Evolutionary conservation across 2,888 invertebrate species (phyloP).

Genomic region (Molanna angustata): DNA sequence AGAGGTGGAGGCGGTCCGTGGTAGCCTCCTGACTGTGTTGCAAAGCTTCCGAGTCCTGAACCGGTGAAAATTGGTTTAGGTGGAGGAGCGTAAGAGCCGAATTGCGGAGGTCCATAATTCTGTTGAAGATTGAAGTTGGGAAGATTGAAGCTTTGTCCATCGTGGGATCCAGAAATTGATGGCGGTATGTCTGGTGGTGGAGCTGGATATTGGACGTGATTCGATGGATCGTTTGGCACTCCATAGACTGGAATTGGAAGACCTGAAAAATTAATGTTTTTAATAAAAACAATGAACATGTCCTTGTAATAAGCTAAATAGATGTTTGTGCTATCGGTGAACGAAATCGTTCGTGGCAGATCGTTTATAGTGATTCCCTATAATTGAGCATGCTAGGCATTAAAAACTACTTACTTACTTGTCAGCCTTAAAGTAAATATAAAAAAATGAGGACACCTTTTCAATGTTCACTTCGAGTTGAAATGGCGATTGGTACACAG

Average conservation of each 20-base stretch:
- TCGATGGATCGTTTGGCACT: conserved; percentile 50
- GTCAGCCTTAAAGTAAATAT: too few species aligned
- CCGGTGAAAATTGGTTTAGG: conserved; percentile 33
- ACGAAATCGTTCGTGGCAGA: too few species aligned
- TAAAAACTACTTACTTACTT: too few species aligned
- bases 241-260: conserved; percentile 59
- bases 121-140: too few species aligned
- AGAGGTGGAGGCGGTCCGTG: conserved; percentile 55
- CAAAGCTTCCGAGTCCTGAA: not conserved
- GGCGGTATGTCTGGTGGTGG: conserved; percentile 49
- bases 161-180: conserved; percentile 37
- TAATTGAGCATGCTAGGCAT: too few species aligned
- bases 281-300: too few species aligned
- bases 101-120: conserved; percentile 51
- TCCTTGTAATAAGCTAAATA: too few species aligned
- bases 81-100: conserved; percentile 20
- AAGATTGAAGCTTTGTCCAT: conserved; percentile 38
- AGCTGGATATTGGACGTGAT: conserved; percentile 45
- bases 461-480: too few species aligned
- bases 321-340: too few species aligned
- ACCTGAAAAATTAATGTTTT: conserved; percentile 53
- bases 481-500: too few species aligned
- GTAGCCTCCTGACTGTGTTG: conserved; percentile 38
- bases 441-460: too few species aligned
- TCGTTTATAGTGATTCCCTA: too few species aligned